Percentiles rank a stretch among this genome's conserved stretches.
Evolutionary conservation across 2,888 invertebrate genomes (phyloP).

Genomic region (Bimastos eiseni): DNA sequence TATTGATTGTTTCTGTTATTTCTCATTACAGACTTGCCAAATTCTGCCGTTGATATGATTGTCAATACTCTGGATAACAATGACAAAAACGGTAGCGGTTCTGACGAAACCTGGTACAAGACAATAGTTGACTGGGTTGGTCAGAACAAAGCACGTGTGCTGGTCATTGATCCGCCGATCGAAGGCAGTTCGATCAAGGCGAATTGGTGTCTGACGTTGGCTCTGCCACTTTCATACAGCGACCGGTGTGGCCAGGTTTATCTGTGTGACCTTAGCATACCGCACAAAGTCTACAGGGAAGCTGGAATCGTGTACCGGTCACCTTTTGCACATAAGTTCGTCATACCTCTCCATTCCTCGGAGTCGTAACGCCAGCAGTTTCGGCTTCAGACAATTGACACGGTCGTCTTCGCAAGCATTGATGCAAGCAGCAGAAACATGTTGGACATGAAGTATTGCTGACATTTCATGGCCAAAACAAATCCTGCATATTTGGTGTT

Average conservation of each 20-base stretch:
- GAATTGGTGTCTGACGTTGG: constrained; percentile 75
- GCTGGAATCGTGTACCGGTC: constrained; percentile 79
- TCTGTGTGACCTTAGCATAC: constrained; percentile 82
- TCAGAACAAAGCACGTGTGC: constrained; percentile 73
- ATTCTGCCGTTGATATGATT: constrained; percentile 32
- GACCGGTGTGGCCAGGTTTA: constrained; percentile 71
- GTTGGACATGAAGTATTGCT: background rate
- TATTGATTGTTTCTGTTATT: background rate
- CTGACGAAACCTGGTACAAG: constrained; percentile 62
- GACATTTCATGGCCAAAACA: background rate
- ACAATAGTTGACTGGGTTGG: constrained; percentile 73
- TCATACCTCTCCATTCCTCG: constrained; percentile 67
- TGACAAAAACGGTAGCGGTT: constrained; percentile 35
- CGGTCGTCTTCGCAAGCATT: background rate
- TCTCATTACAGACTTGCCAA: constrained; percentile 39
- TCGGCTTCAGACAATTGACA: background rate
- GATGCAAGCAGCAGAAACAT: background rate
- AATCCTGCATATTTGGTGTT: too few relatives aligned
- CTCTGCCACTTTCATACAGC: constrained; percentile 72
- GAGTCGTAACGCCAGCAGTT: background rate
- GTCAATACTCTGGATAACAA: background rate
- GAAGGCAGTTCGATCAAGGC: constrained; percentile 63
- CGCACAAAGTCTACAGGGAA: constrained; percentile 75
- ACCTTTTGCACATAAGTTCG: constrained; percentile 82
- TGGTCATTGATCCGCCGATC: constrained; percentile 78